Evolutionary conservation across 1,140 invertebrate genomes (phyloP), one percentile per base, ranked within the genome.

Genomic region (Xylocopa sonorina): DNA sequence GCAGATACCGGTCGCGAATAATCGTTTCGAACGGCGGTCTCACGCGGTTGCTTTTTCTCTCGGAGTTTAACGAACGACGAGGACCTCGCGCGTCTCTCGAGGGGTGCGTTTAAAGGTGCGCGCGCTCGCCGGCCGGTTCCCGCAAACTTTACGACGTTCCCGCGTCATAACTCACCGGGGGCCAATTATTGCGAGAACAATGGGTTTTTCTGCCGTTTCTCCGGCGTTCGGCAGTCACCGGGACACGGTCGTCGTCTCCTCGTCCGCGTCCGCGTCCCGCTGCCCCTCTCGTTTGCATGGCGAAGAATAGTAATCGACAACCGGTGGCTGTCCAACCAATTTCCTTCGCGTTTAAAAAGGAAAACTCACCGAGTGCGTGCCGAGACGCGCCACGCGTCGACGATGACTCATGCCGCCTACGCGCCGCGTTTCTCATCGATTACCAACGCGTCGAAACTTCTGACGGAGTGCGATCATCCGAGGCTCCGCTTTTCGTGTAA

Each of bases 161-260:
- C 77, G 66, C 73, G 83, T 88, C 88, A 86, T 89, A 89, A 89
- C 83, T 89, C 87, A 89, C 78, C 71, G 48, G 83, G 78, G 83
- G 80, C 88, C 87, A 89, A 89, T 89, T 89, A 89, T 88, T 87
- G 85, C 86, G 83, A 84, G 85, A 89, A 86, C 84, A 86, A 86
- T 85, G 80, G 81, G 63, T 80, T 81, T 87, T 83, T 88, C 76
- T 87, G 75, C 66, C 80, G 63, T 80, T 81, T 87, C 82, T 88
- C 76, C 85, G 75, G 67, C 80, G 80, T 87, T 88, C 58, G 78
- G 81, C 77, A 80, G 82, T 88, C 85, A 81, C 73, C n/a, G 38
- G 55, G 43, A 16, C 75, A 58, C 29, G 41, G 48, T 12, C 41
- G 58, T 69, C 29, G 74, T 68, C 53, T n/a, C 38, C 29, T 18